These are phyloP conservation scores for Hafferia zeledoni DNA, from an alignment of 2,797 vertebrate genomes.

Conservation along the genomic window DNA sequence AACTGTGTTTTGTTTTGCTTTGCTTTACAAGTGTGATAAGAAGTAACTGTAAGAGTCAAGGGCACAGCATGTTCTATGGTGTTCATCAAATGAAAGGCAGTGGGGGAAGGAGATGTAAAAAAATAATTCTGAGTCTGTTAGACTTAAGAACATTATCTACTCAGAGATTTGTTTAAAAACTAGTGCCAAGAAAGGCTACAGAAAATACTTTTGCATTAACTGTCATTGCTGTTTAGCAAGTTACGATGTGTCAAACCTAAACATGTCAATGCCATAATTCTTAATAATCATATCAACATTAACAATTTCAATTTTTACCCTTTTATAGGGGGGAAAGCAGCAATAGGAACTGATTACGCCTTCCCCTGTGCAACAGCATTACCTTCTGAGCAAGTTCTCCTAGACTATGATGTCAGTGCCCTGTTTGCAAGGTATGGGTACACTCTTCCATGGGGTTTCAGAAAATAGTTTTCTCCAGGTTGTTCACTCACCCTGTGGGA, in stretches of 20 bases:
- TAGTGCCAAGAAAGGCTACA: neutral
- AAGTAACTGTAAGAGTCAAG: neutral
- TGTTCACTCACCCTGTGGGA: neutral
- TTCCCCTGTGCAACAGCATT: neutral
- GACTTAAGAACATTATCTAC: neutral
- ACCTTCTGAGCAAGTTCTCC: neutral
- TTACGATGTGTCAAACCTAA: neutral
- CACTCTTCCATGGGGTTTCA: fast-evolving
- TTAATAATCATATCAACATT: neutral
- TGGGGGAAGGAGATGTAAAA: neutral
- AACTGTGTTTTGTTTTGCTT: neutral
- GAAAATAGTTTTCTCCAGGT: neutral
- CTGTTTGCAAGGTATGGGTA: neutral
- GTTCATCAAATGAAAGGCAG: neutral
- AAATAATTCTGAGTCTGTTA: neutral
- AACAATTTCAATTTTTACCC: neutral
- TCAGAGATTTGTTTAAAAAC: neutral
- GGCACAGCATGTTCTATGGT: neutral
- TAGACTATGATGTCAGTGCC: neutral
- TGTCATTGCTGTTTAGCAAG: neutral
- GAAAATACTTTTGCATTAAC: neutral
- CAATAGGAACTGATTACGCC: neutral
- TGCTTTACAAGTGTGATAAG: neutral
- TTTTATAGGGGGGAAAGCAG: neutral
- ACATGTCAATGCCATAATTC: neutral